Base-by-base conservation (phyloP, 2,888 invertebrate species). In the Auanema sp. region DNA sequence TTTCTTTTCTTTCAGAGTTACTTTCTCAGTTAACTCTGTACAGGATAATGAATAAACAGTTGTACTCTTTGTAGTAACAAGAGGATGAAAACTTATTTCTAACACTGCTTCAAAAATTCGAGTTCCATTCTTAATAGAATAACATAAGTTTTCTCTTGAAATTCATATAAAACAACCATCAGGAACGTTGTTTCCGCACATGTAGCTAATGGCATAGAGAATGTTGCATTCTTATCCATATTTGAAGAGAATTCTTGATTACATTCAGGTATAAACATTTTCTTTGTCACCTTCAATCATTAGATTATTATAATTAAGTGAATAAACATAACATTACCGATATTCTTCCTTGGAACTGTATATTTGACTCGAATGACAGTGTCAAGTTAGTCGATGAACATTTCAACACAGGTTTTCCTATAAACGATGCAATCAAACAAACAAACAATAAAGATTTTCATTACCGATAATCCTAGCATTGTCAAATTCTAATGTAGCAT, bases 1-100 rank as follows among this genome's bases (percentile, higher is more conserved):
- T 33, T 33, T 33, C 33, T 33, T 33, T 8, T 33, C 33, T 33
- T 33, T 33, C 33, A 8, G 33, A 33, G 8, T 33, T 8, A 33
- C 33, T 47, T 47, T 47, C 47, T 47, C 47, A 21, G 47, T 5
- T 8, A 33, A 8, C 33, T 76, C 76, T 21, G 71, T 40, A 57
- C 76, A 76, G 54, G 72, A 69, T 5, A 76, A 58, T 18, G 64
- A 47, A 50, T 65, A 76, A 8, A 74, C 66, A 40, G 74, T 54
- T 53, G 74, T 72, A 57, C 61, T 68, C 42, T 65, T 68, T 33
- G 76, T 76, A n/a, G 74, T 72, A 8, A 72, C 76, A 18, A 76
- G 58, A 11, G 76, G 76, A 67, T 76, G 76, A 58, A 76, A 76
- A 8, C 74, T 71, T n/a, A 76, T 71, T 59, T 71, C 73, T 2